Conservation (phyloP, 2,113 vertebrate species). For the Aythya baeri region DNA sequence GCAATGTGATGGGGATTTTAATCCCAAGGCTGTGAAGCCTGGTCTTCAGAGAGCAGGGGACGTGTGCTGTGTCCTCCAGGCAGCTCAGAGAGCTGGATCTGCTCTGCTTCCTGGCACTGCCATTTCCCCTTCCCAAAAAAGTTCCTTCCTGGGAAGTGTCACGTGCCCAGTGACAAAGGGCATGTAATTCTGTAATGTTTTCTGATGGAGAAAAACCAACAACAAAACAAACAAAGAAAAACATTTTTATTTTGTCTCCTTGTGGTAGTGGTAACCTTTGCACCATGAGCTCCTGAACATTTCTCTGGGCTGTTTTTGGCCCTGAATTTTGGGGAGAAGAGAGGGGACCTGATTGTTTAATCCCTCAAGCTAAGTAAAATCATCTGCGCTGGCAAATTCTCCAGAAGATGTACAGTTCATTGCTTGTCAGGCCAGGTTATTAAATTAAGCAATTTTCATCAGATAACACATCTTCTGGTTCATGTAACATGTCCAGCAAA, state of each 20-base stretch:
- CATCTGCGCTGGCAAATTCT: constrained; percentile 59
- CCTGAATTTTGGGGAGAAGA: not conserved
- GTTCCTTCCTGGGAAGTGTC: too few species aligned
- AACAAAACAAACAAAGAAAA: too few species aligned
- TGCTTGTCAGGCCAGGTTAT: constrained; percentile 70
- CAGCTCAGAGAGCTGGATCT: not conserved
- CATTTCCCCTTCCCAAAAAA: not conserved
- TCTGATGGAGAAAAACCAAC: not conserved
- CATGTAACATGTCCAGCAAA: constrained; percentile 83
- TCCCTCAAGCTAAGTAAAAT: constrained; percentile 70
- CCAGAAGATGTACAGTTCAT: constrained; percentile 59
- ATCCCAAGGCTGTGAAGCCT: not conserved
- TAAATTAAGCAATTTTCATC: constrained; percentile 83
- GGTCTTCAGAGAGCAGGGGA: fast-evolving
- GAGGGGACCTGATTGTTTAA: not conserved
- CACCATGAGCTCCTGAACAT: not conserved
- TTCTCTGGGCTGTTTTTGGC: not conserved
- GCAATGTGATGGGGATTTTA: fast-evolving
- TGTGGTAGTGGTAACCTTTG: not conserved
- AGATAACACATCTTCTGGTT: constrained; percentile 91
- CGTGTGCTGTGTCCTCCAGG: not conserved
- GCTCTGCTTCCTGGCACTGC: not conserved
- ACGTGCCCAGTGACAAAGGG: not conserved
- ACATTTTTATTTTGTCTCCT: not conserved
- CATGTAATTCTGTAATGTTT: not conserved